phyloP scores from a whole-genome alignment of 2,113 vertebrate genomes.

The Fregetta grallaria region DNA sequence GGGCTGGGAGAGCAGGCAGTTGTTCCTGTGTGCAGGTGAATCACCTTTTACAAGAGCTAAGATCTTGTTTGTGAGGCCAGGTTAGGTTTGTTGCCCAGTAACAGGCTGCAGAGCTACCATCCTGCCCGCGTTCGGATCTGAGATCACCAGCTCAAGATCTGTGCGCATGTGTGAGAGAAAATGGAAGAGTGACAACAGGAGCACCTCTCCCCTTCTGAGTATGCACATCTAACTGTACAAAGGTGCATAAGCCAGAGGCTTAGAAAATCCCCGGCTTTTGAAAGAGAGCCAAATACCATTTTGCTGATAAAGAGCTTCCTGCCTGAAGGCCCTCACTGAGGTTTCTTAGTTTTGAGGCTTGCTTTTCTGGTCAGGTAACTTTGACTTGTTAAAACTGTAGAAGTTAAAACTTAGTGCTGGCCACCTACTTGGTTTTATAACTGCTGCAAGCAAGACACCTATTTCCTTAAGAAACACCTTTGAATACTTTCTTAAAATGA shows the following conservation, averaged over 20 bases:
- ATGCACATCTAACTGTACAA: not conserved
- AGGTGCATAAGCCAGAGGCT: not conserved
- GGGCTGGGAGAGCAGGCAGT: not conserved
- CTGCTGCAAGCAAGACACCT: not conserved
- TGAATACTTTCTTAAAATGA: not conserved
- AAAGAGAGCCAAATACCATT: not conserved
- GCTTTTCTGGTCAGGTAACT: slow-evolving; percentile 19
- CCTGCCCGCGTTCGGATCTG: not conserved
- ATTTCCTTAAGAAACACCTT: not conserved
- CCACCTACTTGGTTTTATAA: not conserved
- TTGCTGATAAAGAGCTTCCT: slow-evolving; percentile 44
- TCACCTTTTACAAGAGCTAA: not conserved
- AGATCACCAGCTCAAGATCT: rapidly evolving
- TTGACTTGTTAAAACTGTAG: not conserved
- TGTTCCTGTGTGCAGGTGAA: not conserved
- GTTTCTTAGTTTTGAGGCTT: not conserved
- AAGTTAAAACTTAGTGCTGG: not conserved
- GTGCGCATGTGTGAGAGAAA: not conserved
- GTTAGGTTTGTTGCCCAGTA: not conserved
- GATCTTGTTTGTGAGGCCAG: not conserved
- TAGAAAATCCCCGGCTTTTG: not conserved
- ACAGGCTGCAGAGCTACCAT: not conserved
- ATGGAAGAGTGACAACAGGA: not conserved
- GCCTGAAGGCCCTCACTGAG: not conserved
- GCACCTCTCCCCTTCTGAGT: not conserved